Evolutionary conservation across 1,140 invertebrate genomes (phyloP).

Genomic region (Mizuhopecten yessoensis): DNA sequence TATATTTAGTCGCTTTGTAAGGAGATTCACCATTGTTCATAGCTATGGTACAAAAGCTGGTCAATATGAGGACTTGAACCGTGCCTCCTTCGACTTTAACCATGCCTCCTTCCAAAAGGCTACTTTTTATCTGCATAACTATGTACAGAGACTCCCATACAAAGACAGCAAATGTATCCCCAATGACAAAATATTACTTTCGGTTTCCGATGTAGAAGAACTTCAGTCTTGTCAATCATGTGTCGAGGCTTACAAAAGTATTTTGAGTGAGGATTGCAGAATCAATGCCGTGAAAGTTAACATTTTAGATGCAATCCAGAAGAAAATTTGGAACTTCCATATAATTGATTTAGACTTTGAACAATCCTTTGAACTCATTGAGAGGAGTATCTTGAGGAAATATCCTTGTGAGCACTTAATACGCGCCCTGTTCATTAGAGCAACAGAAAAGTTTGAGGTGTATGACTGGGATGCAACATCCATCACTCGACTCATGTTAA

Average conservation of each 20-base stretch:
- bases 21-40: background rate
- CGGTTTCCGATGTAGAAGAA: background rate
- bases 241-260: background rate
- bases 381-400: background rate
- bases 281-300: background rate
- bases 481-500: background rate
- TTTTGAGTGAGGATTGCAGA: background rate
- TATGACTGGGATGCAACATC: background rate
- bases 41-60: background rate
- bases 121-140: background rate
- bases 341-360: background rate
- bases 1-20: background rate
- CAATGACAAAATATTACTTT: background rate
- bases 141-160: background rate
- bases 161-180: background rate
- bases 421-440: background rate
- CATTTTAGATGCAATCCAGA: slow-evolving; percentile 22
- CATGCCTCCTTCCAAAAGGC: background rate
- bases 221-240: background rate
- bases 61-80: background rate
- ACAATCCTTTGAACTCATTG: background rate
- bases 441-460: background rate
- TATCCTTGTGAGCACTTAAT: background rate
- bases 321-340: background rate
- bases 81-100: background rate